Evolutionary conservation across 2,888 invertebrate genomes (phyloP), one percentile per base, ranked within the genome.

Genomic region (Linnaemya tessellans): DNA sequence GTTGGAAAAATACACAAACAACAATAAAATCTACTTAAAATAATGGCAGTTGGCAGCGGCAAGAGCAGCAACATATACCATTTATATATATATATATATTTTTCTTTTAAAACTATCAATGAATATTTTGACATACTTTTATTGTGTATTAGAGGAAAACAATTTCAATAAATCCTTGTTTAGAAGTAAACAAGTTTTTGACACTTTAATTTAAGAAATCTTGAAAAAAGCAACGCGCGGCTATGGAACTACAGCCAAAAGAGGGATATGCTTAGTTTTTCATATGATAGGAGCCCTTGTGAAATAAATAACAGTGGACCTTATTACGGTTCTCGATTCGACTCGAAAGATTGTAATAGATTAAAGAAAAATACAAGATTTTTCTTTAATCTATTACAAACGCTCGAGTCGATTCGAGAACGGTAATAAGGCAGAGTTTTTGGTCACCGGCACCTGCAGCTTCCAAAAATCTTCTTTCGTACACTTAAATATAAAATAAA

Each of bases 151-250:
- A 60, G 20, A 64, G 58, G 41, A 67, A 73, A 74, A 43, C 46
- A 58, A 75, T 30, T 22, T 67, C 15, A 54, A 62, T 60, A 81
- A 83, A 73, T 79, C 78, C 78, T 79, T 79, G 71, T 77, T 80
- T 75, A 35, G 35, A 51, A 80, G 65, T 54, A 80, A 84, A 84
- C 84, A 62, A 81, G 74, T 81, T 74, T 84, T 84, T 81, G 84
- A 84, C 81, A 84, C 74, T 84, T 84, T 70, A 81, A 84, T 81
- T 84, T 65, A 73, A 65, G 64, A 71, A 30, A 30, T 22, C 20
- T 1, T 15, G 15, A 62, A 62, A 49, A 49, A 30, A 67, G 5
- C 8, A 51, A 30, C 18, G 65, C 30, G 10, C 18, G 58, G 71
- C 70, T 65, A 8, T 51, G 25, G 54, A 64, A 54, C 11, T 38